Conservation (phyloP, 2,113 vertebrate genomes). For the Camelus dromedarius region DNA sequence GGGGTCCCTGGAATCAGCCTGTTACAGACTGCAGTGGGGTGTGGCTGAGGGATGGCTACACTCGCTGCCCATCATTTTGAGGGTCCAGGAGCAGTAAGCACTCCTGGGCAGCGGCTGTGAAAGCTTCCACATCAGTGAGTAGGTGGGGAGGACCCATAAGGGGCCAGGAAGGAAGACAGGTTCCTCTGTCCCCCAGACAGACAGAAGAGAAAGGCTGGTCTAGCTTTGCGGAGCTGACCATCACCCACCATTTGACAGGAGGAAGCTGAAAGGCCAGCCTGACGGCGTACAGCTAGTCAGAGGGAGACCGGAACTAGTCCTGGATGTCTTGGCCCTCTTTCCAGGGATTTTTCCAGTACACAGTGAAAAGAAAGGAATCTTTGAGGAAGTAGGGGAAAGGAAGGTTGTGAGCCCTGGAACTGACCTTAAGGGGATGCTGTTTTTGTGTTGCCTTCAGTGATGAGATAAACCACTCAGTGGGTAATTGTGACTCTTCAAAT, state of each 20-base stretch:
- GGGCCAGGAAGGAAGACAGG: neutral
- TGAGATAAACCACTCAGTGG: neutral
- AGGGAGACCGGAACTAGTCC: neutral
- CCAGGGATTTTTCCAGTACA: neutral
- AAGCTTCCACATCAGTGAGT: neutral
- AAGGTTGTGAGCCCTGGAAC: neutral
- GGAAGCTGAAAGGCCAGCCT: neutral
- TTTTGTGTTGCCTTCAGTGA: neutral
- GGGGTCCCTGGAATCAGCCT: neutral
- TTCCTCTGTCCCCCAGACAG: neutral
- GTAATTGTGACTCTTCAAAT: neutral
- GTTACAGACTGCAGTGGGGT: neutral
- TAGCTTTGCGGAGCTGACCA: neutral
- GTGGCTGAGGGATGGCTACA: neutral
- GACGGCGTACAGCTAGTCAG: neutral
- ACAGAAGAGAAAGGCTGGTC: neutral
- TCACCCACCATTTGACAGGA: neutral
- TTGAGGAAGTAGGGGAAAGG: neutral
- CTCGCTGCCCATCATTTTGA: neutral
- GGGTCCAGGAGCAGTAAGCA: neutral
- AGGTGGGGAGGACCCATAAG: neutral
- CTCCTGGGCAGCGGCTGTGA: neutral
- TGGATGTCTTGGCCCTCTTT: neutral
- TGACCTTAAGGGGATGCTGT: neutral
- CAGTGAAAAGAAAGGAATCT: neutral